Base-by-base conservation (phyloP, 2,888 invertebrate species). In the Amphipyra tragopoginis region DNA sequence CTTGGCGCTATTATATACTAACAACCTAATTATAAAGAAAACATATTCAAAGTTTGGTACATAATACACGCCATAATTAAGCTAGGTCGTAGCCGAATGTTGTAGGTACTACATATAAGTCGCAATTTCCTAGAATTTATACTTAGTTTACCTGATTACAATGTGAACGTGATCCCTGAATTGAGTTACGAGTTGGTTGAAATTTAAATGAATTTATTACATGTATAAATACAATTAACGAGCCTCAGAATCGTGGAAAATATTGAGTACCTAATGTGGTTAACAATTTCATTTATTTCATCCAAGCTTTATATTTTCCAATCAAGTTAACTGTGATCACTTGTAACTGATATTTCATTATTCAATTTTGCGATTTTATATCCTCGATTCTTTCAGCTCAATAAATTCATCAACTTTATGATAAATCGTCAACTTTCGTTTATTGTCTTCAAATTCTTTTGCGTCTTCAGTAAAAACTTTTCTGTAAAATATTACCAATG, bases 331-430 rank as follows among this genome's bases (percentile, higher is more conserved):
- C 53, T n/a, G n/a, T 49, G 49, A 49, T 55, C 36, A 14, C 40
- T 55, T 57, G 44, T 52, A 50, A 61, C 48, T 44, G 47, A 73
- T 60, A 65, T 65, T 65, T 40, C 1, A 57, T 57, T 52, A 50
- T 50, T 58, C 45, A 49, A 26, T 65, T 38, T 47, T 58, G 44
- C 55, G 45, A 56, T 50, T 60, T 63, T 48, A 75, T 52, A 51
- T 48, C 36, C 33, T 45, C 14, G 14, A 34, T 11, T 73, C 3
- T 60, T 64, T 15, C 54, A 52, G 10, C n/a, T 21, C 36, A 72
- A 54, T 57, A 62, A 70, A 57, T 66, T 50, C 33, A 40, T 51
- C 34, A 44, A 39, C 8, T 55, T 59, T 39, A 36, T 60, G 49
- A 49, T 42, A 51, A 56, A 56, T 56, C 45, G 39, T 44, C 48